Base-by-base conservation (phyloP, 2,797 vertebrate species). In the Etheostoma nigrum region DNA sequence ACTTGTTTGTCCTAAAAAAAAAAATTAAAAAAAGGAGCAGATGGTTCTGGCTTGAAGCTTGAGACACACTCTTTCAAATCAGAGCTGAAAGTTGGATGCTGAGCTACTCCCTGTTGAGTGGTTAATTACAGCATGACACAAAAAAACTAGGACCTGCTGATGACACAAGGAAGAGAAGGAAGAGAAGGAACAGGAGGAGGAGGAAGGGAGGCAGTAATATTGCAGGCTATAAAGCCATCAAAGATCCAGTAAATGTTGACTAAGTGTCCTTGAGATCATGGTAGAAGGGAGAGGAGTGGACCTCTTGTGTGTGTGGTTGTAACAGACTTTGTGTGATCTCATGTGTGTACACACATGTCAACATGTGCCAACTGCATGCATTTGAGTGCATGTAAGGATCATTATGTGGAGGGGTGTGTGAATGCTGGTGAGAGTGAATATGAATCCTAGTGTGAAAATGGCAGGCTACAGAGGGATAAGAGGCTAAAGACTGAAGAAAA, bases 181-280 rank as follows among this genome's bases (percentile, higher is more conserved):
- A 33, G 79, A 54, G 64, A 59, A 44, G 13, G 62, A 72, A n/a
- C 59, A 65, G 55, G 63, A 67, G 54, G 71, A 51, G 70, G 74
- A 73, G 76, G 84, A 70, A 63, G 82, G 79, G 59, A 85, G 80
- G 69, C 67, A 58, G 89, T 55, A 82, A 92, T 93, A 92, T 94
- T 49, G 72, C 76, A 51, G 70, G 80, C 83, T 72, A 88, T 93
- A 93, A 95, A 94, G 82, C 91, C 89, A 89, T 93, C 89, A 93
- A 83, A 86, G 84, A 85, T 73, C 90, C 83, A 87, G 93, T 93
- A 92, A 94, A 94, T 84, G 90, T 90, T 93, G 93, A 93, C 92
- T 87, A 85, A 84, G 79, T 92, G 93, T 93, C 94, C 94, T 95
- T 95, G 93, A 92, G 85, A 90, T 86, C 76, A 81, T 12, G 40